These are phyloP conservation scores for Luperina testacea DNA, from an alignment of 2,888 invertebrate species.

Conservation along the genomic window DNA sequence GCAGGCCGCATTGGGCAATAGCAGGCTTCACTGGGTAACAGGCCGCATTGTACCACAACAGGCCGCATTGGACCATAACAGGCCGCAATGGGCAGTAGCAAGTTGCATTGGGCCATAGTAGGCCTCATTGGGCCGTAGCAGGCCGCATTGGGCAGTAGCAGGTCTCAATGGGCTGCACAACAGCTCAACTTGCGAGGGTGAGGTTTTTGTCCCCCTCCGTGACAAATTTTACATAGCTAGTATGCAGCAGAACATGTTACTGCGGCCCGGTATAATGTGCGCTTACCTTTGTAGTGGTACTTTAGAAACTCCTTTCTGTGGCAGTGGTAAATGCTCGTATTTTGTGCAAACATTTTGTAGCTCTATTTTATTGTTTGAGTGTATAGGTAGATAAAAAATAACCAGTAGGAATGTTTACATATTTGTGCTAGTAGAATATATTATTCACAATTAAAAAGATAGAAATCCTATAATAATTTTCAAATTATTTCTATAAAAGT, in stretches of 20 bases:
- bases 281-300: conserved; percentile 30
- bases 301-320: conserved; percentile 43
- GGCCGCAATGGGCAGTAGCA: not conserved
- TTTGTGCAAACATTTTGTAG: conserved; percentile 47
- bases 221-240: not conserved
- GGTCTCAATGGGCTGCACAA: no score
- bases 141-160: not conserved
- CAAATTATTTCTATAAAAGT: conserved; percentile 3
- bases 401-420: conserved; percentile 31
- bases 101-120: not conserved
- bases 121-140: not conserved
- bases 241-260: not conserved
- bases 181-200: not conserved
- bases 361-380: not conserved
- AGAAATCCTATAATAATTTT: not conserved
- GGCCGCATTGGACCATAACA: not conserved
- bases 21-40: no score
- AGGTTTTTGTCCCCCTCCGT: not conserved
- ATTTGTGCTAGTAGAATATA: conserved; percentile 44
- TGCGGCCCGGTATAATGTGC: conserved; percentile 19
- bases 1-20: not conserved
- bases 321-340: conserved; percentile 45
- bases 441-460: conserved; percentile 13
- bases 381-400: not conserved
- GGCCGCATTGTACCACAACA: not conserved